Base-by-base conservation (phyloP, 2,888 invertebrate species). In the Trissolcus japonicus region DNA sequence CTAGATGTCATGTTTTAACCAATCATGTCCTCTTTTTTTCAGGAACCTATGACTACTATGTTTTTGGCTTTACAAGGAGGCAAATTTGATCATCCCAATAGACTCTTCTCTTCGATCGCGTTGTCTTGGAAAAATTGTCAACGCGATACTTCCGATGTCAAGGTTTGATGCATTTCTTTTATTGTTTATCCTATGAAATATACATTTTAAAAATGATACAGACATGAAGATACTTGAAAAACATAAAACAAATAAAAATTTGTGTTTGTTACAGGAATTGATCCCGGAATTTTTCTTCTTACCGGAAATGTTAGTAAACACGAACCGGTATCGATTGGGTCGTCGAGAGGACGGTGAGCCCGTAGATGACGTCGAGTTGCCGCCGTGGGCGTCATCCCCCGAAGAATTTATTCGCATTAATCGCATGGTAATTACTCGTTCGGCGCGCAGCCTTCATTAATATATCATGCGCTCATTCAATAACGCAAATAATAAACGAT, bases 41-140 rank as follows among this genome's bases (percentile, higher is more conserved):
- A 97, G 96, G 99, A 99, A 90, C 99, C 99, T 1, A 98, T 99
- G 91, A 98, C 98, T n/a, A 97, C 98, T 46, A 98, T 99, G 96
- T 99, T 98, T 91, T 92, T 99, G 82, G 96, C 98, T 48, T 92
- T 99, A 54, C 99, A 99, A 91, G 98, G 98, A 55, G 99, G 99
- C 77, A 99, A 99, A 90, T 99, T 99, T 90, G 99, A 99, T 90
- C 98, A 99, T 89, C 98, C 99, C 2, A 98, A 99, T 90, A 91
- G 99, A 62, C 92, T 98, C 76, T 99, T 99, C 91, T 96, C 97
- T 1, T 98, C 98, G 2, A 93, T 99, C 48, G 94, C 96, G 1
- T 91, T 98, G 79, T 96, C 98, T 0, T 99, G 99, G 99, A 98
- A 98, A 90, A 98, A 98, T 90, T 99, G 98, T 88, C 99, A 99